These are phyloP conservation scores for Tineola bisselliella DNA, from an alignment of 2,888 invertebrate species.

Conservation along the genomic window DNA sequence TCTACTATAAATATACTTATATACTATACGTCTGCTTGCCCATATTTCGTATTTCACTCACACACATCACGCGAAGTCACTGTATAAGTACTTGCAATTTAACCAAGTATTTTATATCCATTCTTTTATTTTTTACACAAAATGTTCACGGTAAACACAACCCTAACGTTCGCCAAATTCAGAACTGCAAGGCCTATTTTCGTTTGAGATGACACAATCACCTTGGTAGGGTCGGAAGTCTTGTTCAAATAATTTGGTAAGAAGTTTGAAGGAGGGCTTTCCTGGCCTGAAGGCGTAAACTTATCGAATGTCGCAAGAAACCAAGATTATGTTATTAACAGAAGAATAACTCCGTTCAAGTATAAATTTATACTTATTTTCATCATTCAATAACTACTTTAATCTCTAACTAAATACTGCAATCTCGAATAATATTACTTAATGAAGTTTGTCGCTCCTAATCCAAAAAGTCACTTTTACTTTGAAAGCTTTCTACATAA, in stretches of 20 bases:
- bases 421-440: too few species aligned
- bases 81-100: conserved; percentile 39
- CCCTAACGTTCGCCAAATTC: neutral
- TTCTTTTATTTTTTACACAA: conserved; percentile 13
- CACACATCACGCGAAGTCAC: conserved; percentile 30
- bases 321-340: neutral
- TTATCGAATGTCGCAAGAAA: conserved; percentile 37
- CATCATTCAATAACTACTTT: too few species aligned
- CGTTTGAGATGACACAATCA: neutral
- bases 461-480: too few species aligned
- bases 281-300: conserved; percentile 40
- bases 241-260: conserved; percentile 60
- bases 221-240: conserved; percentile 21
- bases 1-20: too few species aligned
- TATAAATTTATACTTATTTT: too few species aligned
- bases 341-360: neutral
- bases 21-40: conserved; percentile 15
- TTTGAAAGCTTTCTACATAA: too few species aligned
- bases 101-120: conserved; percentile 21
- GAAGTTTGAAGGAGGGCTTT: conserved; percentile 52
- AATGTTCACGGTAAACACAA: neutral
- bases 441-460: too few species aligned
- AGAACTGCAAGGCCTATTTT: neutral
- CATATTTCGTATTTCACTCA: conserved; percentile 38
- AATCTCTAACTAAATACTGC: too few species aligned